A percentile compares a stretch with the other conserved stretches of the same genome.
Conservation (phyloP, 2,113 vertebrate species). For the Albula goreensis region DNA sequence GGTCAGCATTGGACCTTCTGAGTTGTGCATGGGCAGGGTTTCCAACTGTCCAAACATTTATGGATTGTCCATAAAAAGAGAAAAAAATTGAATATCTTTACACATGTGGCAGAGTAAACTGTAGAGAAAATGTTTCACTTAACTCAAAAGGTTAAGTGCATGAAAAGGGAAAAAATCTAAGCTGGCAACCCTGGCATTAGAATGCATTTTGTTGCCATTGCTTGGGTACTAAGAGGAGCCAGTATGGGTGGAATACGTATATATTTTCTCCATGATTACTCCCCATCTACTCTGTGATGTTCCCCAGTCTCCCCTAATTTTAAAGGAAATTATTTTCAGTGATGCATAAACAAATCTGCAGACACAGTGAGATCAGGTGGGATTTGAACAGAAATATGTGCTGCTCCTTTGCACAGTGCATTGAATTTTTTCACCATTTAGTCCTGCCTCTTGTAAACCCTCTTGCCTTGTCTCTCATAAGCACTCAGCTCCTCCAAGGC, state of each 20-base stretch:
- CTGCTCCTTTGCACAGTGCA: constrained; percentile 61
- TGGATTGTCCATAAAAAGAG: too few relatives aligned
- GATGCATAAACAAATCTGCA: not conserved
- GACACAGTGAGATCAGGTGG: constrained; percentile 51
- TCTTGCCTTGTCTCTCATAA: constrained; percentile 38
- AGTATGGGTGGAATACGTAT: not conserved
- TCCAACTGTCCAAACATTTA: too few relatives aligned
- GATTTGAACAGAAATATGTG: constrained; percentile 72
- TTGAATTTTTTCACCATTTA: constrained; percentile 49
- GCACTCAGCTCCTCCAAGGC: constrained; percentile 34
- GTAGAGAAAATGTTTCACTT: too few relatives aligned
- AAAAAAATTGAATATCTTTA: too few relatives aligned
- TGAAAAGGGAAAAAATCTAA: too few relatives aligned
- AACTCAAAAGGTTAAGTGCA: too few relatives aligned
- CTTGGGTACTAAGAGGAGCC: not conserved
- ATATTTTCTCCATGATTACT: constrained; percentile 27
- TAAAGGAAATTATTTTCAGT: constrained; percentile 35
- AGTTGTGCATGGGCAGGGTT: not conserved
- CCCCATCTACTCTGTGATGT: not conserved
- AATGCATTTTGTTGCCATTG: too few relatives aligned
- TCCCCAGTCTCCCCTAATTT: constrained; percentile 23
- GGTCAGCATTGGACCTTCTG: not conserved
- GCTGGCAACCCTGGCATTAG: too few relatives aligned
- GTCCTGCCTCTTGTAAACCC: constrained; percentile 38
- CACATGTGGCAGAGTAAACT: too few relatives aligned